Percentiles rank a stretch among this genome's conserved stretches.
These are phyloP conservation scores for Sarcophaga caerulescens DNA, from an alignment of 2,888 invertebrate genomes.

Conservation along the genomic window DNA sequence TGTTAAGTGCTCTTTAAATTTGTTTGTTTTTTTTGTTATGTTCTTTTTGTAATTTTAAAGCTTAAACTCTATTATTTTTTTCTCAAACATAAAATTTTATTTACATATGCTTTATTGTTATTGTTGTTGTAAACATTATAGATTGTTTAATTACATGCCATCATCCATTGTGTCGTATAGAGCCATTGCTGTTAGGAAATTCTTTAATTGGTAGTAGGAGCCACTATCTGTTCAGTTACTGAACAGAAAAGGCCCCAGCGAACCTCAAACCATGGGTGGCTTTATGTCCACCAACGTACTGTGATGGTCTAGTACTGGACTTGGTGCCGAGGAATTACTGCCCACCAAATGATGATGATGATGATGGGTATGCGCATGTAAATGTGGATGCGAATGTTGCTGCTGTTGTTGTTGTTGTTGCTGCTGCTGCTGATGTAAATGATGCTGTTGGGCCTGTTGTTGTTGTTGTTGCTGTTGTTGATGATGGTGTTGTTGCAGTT, in stretches of 20 bases:
- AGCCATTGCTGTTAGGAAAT: conserved; percentile 58
- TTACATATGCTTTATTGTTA: background rate
- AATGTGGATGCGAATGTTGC: conserved; percentile 73
- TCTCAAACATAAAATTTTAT: background rate
- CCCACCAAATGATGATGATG: conserved; percentile 78
- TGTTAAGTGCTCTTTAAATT: conserved; percentile 50
- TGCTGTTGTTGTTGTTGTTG: conserved; percentile 78
- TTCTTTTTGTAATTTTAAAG: conserved; percentile 12
- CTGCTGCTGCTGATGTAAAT: conserved; percentile 73
- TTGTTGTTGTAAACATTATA: conserved; percentile 40
- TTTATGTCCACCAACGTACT: conserved; percentile 85
- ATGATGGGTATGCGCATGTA: conserved; percentile 73
- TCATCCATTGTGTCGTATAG: conserved; percentile 28
- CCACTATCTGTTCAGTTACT: conserved; percentile 75
- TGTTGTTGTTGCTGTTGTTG: conserved; percentile 74
- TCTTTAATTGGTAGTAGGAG: conserved; percentile 65
- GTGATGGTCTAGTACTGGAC: conserved; percentile 85
- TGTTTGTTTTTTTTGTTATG: conserved; percentile 14
- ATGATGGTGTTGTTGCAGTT: conserved; percentile 75
- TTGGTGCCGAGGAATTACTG: conserved; percentile 81
- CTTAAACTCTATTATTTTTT: background rate
- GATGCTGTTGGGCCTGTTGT: conserved; percentile 73
- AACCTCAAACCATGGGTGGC: conserved; percentile 83
- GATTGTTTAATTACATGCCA: conserved; percentile 16
- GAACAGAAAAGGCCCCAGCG: conserved; percentile 86